Conservation (phyloP, 2,888 invertebrate species). For the Stramonita haemastoma region DNA sequence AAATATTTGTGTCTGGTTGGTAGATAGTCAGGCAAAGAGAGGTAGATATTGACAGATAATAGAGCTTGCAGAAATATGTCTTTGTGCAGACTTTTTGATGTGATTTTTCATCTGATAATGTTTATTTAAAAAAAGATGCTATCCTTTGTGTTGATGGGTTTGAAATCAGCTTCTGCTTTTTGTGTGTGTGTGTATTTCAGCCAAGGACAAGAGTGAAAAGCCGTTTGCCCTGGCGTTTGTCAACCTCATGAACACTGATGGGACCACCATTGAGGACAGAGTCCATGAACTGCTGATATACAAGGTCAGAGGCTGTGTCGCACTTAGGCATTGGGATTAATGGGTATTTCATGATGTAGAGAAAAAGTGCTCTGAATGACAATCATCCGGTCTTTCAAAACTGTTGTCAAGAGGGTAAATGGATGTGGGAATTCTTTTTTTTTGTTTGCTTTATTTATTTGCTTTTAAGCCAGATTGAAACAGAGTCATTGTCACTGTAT, state of each 20-base stretch:
- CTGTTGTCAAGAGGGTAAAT: no score
- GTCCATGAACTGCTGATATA: conserved; percentile 88
- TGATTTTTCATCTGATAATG: no score
- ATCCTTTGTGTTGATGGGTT: not conserved
- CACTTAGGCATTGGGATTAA: no score
- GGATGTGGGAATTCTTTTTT: not conserved
- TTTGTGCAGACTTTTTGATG: no score
- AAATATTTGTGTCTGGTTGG: no score
- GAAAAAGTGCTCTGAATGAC: not conserved
- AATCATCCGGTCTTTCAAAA: not conserved
- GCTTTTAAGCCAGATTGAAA: no score
- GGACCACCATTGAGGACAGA: conserved; percentile 91
- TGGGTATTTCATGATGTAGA: not conserved
- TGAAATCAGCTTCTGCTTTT: not conserved
- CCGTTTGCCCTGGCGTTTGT: conserved; percentile 93
- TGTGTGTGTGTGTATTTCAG: conserved; percentile 72
- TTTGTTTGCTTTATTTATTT: not conserved
- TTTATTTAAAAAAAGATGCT: no score
- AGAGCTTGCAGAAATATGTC: no score
- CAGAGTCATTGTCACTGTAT: no score
- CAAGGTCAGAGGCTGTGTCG: conserved; percentile 70
- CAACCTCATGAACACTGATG: conserved; percentile 92
- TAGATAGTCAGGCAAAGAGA: no score
- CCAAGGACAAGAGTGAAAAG: conserved; percentile 92
- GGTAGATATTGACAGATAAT: no score